Evolutionary conservation across 2,888 invertebrate genomes (phyloP).

Genomic region (Stratiomys singularior): DNA sequence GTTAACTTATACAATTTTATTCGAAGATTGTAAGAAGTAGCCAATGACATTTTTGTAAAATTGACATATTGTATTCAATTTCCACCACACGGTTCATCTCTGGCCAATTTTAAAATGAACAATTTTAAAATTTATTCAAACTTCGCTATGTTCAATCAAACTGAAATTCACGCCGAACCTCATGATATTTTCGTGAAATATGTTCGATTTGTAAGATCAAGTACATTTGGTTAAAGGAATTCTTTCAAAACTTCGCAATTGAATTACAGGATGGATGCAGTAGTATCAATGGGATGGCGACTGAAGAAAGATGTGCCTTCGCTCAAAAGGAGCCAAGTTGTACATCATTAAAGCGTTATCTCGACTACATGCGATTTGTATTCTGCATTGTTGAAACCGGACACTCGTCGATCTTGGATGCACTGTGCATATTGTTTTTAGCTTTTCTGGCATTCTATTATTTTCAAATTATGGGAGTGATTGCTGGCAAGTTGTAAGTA

Average conservation of each 20-base stretch:
- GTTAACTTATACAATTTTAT: no score
- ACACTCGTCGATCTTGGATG: not conserved
- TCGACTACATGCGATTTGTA: constrained; percentile 7
- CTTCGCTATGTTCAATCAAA: constrained; percentile 53
- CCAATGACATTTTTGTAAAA: no score
- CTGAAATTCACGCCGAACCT: constrained; percentile 46
- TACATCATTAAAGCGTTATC: not conserved
- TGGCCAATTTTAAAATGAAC: no score
- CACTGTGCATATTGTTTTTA: not conserved
- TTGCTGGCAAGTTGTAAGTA: constrained; percentile 6
- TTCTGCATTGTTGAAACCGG: not conserved
- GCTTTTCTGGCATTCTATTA: not conserved
- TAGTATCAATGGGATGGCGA: not conserved
- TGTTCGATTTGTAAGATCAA: not conserved
- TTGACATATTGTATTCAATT: no score
- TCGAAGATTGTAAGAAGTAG: no score
- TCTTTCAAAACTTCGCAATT: no score
- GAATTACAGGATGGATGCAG: not conserved
- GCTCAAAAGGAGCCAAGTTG: not conserved
- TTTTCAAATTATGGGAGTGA: not conserved
- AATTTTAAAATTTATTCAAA: constrained; percentile 43
- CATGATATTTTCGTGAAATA: constrained; percentile 52
- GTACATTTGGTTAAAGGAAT: not conserved
- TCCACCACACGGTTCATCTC: no score
- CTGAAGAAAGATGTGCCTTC: not conserved